Base-by-base conservation (phyloP, 2,113 vertebrate species). In the Myrmecobius fasciatus region DNA sequence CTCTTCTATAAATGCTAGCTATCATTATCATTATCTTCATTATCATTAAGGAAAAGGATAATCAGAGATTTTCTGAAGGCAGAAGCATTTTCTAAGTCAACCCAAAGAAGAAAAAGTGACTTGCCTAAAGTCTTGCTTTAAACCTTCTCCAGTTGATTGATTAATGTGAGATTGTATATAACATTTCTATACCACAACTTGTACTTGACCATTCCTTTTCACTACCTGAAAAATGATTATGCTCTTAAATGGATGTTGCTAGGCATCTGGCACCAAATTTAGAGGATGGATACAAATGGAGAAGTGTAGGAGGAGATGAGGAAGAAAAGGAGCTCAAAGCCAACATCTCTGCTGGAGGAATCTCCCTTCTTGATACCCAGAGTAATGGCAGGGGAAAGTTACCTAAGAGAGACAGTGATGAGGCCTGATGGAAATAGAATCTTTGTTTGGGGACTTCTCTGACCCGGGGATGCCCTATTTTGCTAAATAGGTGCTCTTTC, bases 401-500 rank as follows among this genome's bases (percentile, higher is more conserved):
- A 89, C n/a, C 47, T 52, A 92, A 54, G 67, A 95, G 49, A 94
- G 91, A 49, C 25, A 91, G 60, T 92, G 75, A 93, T 17, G 10
- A 96, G 91, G 95, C 52, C 8, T 94, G 43, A 89, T 94, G 94
- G 53, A 95, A 93, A 96, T 43, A 83, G 67, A 83, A 83, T 56
- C 36, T 53, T 93, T 48, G 54, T 91, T 91, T 92, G 93, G 97
- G 96, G 94, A 94, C 93, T 94, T 53, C 8, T 89, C 96, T 94
- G 92, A 83, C 67, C n/a, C 8, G 97, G 97, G 93, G 96, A 96
- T 96, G 28, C 91, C 91, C 96, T 93, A 25, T 60, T 94, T 90
- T 31, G n/a, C 89, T 92, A 91, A 31, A 89, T 89, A 93, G 91
- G 22, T 20, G 93, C 94, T 96, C 89, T 95, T 52, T 95, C 94